phyloP scores from a whole-genome alignment of 2,113 vertebrate genomes.

The Cairina moschata region DNA sequence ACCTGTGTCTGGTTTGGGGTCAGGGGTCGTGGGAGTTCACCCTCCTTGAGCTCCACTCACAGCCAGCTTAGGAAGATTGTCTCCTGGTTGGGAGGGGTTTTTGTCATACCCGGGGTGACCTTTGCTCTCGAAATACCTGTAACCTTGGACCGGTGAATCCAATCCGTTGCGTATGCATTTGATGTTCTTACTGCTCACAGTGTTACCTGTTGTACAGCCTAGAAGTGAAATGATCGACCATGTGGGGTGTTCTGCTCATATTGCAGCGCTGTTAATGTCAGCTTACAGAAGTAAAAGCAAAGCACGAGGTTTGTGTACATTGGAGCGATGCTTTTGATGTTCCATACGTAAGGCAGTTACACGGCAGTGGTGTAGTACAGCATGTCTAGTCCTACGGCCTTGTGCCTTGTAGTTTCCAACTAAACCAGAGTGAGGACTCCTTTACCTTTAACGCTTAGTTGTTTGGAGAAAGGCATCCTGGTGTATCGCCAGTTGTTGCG shows the following conservation, averaged over 20 bases:
- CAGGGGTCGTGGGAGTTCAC: not conserved
- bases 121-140: not conserved
- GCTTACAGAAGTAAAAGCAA: not conserved
- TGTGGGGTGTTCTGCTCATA: rapidly evolving
- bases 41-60: rapidly evolving
- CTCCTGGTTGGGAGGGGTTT: rapidly evolving
- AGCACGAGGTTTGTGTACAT: not conserved
- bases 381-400: not conserved
- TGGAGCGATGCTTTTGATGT: not conserved
- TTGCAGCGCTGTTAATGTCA: not conserved
- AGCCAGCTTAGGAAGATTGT: not conserved
- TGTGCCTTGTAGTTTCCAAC: not conserved
- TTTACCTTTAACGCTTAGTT: not conserved
- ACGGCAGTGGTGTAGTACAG: not conserved
- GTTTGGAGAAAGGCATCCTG: not conserved
- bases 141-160: not conserved
- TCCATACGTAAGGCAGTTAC: not conserved
- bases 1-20: not conserved
- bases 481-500: rapidly evolving
- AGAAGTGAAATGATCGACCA: not conserved
- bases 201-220: not conserved
- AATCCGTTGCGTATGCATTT: not conserved
- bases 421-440: not conserved
- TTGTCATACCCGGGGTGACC: not conserved
- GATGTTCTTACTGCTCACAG: not conserved